Evolutionary conservation across 1,140 invertebrate genomes (phyloP).

Genomic region (Oedothorax gibbosus): DNA sequence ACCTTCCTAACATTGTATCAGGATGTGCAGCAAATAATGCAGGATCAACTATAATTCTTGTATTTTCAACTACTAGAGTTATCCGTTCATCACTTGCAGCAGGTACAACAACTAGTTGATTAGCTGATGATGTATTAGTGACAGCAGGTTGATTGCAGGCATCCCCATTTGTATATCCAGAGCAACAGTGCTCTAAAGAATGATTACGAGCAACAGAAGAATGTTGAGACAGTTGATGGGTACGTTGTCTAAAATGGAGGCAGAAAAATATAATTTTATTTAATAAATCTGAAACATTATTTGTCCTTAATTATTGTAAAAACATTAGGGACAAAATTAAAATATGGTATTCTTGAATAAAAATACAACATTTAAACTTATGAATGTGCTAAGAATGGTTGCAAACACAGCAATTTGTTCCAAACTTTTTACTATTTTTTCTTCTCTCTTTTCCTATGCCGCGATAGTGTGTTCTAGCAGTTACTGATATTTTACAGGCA

Average conservation of each 20-base stretch:
- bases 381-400: no score
- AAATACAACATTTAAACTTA: no score
- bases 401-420: no score
- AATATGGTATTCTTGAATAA: no score
- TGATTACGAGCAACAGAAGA: conserved; percentile 64
- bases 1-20: conserved; percentile 91
- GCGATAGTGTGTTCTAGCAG: no score
- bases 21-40: conserved; percentile 90
- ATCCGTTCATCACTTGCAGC: conserved; percentile 77
- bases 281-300: neutral
- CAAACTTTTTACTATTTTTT: no score
- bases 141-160: conserved; percentile 5
- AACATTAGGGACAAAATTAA: no score
- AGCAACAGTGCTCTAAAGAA: conserved; percentile 37
- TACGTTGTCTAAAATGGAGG: conserved; percentile 41
- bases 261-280: conserved; percentile 18
- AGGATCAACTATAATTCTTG: conserved; percentile 91
- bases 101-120: conserved; percentile 64
- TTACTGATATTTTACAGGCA: no score
- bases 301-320: no score
- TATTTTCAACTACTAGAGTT: conserved; percentile 93
- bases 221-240: conserved; percentile 58
- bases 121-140: conserved; percentile 43
- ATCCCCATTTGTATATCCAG: conserved; percentile 3
- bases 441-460: no score